Base-by-base conservation (phyloP, 2,113 vertebrate species). In the Oostethus manadensis region DNA sequence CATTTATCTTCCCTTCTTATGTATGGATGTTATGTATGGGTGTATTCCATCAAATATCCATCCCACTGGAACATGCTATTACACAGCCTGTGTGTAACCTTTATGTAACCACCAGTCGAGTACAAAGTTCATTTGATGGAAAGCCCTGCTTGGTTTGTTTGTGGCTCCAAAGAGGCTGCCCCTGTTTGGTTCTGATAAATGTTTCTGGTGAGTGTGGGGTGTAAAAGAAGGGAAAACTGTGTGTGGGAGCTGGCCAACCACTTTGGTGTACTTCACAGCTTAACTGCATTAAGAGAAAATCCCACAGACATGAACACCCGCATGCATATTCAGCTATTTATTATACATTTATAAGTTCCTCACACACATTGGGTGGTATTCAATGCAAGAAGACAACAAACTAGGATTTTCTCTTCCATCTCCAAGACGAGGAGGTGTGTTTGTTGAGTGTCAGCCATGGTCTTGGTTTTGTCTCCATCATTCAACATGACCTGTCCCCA, bases 131-230 rank as follows among this genome's bases (percentile, higher is more conserved):
- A 80, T 86, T 84, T 87, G 84, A 86, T 83, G 84, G 79, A 87
- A 80, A 84, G 75, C 82, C 82, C 71, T 63, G 77, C 82, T 83
- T 86, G 79, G 86, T 88, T 88, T 88, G 86, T 88, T 88, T 88
- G 86, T 84, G 84, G 83, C 85, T 84, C 86, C 83, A 79, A 82
- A 84, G 80, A 84, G 83, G 83, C 82, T 84, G 83, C 83, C 85
- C 82, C 86, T 80, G 80, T 84, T 83, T 78, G 76, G 66, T 79
- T 76, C 84, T 88, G 83, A 82, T 83, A 77, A 85, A 85, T 83
- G 76, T 71, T 71, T 81, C 70, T 83, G 74, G 60, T 77, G 80
- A 80, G 81, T 21, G 53, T 20, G 70, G 67, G 78, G 78, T 78
- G 72, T 73, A 79, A 79, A 66, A 71, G 70, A 79, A 70, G 33